phyloP scores from a whole-genome alignment of 2,113 vertebrate species.

The Scatophagus argus region DNA sequence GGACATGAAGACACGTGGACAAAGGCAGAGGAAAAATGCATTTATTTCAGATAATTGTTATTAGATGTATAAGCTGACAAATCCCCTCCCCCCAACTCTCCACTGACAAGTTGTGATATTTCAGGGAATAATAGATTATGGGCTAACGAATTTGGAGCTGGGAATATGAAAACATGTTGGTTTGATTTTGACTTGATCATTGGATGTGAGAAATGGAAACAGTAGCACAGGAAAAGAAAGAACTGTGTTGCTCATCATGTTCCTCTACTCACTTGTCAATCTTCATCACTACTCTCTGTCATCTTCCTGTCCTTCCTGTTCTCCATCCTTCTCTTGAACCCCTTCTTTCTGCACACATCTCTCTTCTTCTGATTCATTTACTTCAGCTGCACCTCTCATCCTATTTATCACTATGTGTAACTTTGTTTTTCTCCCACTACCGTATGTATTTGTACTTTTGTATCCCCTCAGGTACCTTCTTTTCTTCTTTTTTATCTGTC shows the following conservation, averaged over 20 bases:
- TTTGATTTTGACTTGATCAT: conserved; percentile 49
- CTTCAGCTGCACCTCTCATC: not conserved
- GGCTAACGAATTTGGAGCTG: conserved; percentile 57
- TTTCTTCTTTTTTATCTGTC: not conserved
- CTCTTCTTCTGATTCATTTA: not conserved
- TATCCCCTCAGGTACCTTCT: conserved; percentile 6
- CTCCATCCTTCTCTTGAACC: not conserved
- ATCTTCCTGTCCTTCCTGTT: not conserved
- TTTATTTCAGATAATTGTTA: conserved; percentile 71
- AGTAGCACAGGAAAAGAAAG: conserved; percentile 17
- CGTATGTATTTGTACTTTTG: not conserved
- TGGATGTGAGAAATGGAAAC: conserved; percentile 50
- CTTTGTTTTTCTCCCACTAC: too few relatives aligned
- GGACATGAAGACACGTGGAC: conserved; percentile 33
- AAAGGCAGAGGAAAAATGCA: conserved; percentile 51
- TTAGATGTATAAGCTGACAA: conserved; percentile 72
- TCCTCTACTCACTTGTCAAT: conserved; percentile 11
- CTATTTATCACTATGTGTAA: not conserved
- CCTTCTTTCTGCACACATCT: not conserved
- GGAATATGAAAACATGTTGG: conserved; percentile 35
- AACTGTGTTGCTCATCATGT: not conserved
- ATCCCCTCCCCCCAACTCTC: conserved; percentile 44
- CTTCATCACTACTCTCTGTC: not conserved
- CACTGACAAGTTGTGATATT: conserved; percentile 53
- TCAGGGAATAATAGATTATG: conserved; percentile 64